Conservation (phyloP, 2,797 vertebrate genomes). For the Ataeniobius toweri region DNA sequence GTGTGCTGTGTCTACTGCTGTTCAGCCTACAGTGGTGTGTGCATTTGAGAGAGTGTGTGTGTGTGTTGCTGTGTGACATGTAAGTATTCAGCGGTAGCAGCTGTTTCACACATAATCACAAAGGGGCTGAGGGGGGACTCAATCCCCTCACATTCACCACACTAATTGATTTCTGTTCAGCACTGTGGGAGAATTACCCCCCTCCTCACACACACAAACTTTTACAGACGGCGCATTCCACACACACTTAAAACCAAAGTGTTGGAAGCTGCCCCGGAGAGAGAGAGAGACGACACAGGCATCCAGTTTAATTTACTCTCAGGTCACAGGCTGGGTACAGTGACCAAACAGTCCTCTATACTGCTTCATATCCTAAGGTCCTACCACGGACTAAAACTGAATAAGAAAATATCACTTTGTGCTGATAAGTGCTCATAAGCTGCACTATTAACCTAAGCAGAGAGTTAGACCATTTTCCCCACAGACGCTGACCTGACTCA, state of each 20-base stretch:
- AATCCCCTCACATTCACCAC: slow-evolving; percentile 78
- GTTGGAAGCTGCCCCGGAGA: slow-evolving; percentile 56
- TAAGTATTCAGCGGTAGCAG: slow-evolving; percentile 91
- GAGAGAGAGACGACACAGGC: slow-evolving; percentile 47
- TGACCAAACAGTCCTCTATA: slow-evolving; percentile 15
- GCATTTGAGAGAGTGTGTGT: slow-evolving; percentile 56
- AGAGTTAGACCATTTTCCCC: neutral
- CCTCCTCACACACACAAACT: slow-evolving; percentile 40
- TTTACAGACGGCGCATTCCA: slow-evolving; percentile 67
- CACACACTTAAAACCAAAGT: slow-evolving; percentile 58
- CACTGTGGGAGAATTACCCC: slow-evolving; percentile 80
- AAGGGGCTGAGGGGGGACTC: slow-evolving; percentile 76
- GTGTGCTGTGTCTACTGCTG: slow-evolving; percentile 78
- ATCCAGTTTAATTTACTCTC: slow-evolving; percentile 41
- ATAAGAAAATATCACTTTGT: neutral
- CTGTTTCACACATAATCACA: slow-evolving; percentile 87
- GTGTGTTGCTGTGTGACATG: slow-evolving; percentile 69
- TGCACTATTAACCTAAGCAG: neutral
- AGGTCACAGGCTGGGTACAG: slow-evolving; percentile 13
- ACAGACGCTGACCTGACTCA: neutral
- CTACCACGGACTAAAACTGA: neutral
- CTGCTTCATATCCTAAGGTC: neutral
- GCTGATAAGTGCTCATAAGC: neutral
- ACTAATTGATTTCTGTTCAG: slow-evolving; percentile 86
- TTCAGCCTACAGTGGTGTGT: slow-evolving; percentile 65